Evolutionary conservation across 53 echinoderm and acorn worm species (phyloP).

Genomic region (Luidia sarsii): DNA sequence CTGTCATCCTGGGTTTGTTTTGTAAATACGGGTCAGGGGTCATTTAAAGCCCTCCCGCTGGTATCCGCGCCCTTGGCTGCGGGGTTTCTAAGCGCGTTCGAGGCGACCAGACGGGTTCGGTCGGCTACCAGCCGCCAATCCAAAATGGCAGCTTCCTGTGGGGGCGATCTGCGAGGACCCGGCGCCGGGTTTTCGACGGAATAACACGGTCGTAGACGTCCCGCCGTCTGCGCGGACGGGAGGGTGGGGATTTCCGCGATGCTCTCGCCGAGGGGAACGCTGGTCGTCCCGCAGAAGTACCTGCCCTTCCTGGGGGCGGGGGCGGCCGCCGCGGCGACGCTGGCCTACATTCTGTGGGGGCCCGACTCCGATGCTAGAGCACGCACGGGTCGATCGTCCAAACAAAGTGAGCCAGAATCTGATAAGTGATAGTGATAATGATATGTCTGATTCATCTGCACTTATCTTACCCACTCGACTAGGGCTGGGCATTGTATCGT

Average conservation of each 20-base stretch:
- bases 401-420: constrained; percentile 66
- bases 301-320: constrained; percentile 55
- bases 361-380: constrained; percentile 32
- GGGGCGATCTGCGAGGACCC: no score
- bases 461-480: no score
- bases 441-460: no score
- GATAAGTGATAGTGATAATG: no score
- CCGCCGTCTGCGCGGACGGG: not conserved
- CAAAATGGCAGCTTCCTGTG: constrained; percentile 52
- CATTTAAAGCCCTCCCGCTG: constrained; percentile 28
- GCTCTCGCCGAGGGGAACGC: constrained; percentile 16
- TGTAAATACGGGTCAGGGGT: constrained; percentile 15
- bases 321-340: constrained; percentile 64
- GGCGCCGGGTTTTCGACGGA: not conserved
- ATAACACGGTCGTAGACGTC: not conserved
- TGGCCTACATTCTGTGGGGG: constrained; percentile 86
- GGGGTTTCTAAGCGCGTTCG: no score
- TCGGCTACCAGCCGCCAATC: constrained; percentile 6
- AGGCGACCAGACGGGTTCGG: no score
- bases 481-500: no score
- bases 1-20: no score
- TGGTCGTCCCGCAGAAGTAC: constrained; percentile 33
- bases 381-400: constrained; percentile 36
- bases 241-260: not conserved
- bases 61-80: no score